phyloP scores from a whole-genome alignment of 2,888 invertebrate genomes.

The Sycophila texana region DNA sequence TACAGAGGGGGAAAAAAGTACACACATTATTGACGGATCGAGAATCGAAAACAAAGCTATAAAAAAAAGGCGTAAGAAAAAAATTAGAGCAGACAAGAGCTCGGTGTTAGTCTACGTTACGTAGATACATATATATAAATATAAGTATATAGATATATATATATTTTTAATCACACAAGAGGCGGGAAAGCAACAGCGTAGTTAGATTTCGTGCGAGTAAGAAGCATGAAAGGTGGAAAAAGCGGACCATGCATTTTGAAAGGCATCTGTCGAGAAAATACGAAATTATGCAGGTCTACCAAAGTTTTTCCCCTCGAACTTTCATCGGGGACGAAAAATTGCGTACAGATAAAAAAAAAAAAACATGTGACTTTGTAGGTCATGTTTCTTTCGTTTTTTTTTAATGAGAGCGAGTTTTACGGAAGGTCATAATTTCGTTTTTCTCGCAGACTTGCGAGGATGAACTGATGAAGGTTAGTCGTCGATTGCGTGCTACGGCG shows the following conservation, averaged over 20 bases:
- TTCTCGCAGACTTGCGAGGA: conserved; percentile 34
- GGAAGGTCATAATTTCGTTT: conserved; percentile 40
- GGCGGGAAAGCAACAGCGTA: conserved; percentile 40
- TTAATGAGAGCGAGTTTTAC: not conserved
- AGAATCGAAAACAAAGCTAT: conserved; percentile 38
- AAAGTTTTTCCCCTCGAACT: not conserved
- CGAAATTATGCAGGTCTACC: conserved; percentile 44
- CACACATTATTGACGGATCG: conserved; percentile 38
- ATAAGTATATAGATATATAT: not conserved
- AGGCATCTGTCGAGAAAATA: conserved; percentile 4
- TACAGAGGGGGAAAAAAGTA: not conserved
- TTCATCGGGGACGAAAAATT: not conserved
- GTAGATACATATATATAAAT: too few species aligned
- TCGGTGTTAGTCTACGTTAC: conserved; percentile 41
- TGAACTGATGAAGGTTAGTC: conserved; percentile 63
- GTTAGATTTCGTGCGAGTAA: conserved; percentile 50
- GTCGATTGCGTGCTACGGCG: conserved; percentile 74
- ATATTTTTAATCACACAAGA: conserved; percentile 42
- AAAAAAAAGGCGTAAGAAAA: conserved; percentile 15
- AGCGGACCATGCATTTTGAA: conserved; percentile 28
- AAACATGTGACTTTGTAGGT: too few species aligned
- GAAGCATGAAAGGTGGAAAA: conserved; percentile 51
- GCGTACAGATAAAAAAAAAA: too few species aligned
- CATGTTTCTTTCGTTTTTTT: not conserved
- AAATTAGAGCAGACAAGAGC: conserved; percentile 34